Base-by-base conservation (phyloP, 2,797 vertebrate species). In the Iguana delicatissima region DNA sequence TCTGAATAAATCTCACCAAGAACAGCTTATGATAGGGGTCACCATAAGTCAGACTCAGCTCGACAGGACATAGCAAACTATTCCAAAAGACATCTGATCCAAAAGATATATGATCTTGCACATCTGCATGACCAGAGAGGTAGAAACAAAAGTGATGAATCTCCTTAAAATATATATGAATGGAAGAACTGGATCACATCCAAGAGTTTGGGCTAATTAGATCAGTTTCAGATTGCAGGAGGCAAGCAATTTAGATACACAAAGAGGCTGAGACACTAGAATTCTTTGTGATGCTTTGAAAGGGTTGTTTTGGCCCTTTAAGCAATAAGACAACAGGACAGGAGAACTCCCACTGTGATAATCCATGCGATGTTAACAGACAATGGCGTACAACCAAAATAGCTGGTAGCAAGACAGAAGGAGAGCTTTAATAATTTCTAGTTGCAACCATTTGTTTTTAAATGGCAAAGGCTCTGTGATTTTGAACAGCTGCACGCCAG, bases 241-340 rank as follows among this genome's bases (percentile, higher is more conserved):
- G 6, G 80, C 50, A 92, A n/a, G 35, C 83, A 80, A 74, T 69
- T 93, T 87, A 82, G 74, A 29, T 67, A 20, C n/a, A 62, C 12
- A 57, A 35, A 69, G 90, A 42, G 0, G 74, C 64, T 13, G 59
- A 91, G 35, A 87, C 20, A 69, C 32, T 91, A 84, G 20, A 82
- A 77, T 86, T 74, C 16, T 87, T 90, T 93, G 50, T 55, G 9
- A 89, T 87, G 59, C 83, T 62, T 50, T 92, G 89, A 91, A 92
- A 64, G 52, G 86, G 7, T 81, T 84, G 35, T 89, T 92, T 87
- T 89, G 80, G 82, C 42, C n/a, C 82, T 92, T 80, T 83, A 84
- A 91, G 55, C 55, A 91, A 62, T 26, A 42, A 6, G 35, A 90
- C 22, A 32, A 77, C 2, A 3, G 24, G 42, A 85, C 62, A 87